A percentile compares a stretch with the other conserved stretches of the same genome.
Evolutionary conservation across 2,797 vertebrate species (phyloP).

Genomic region (Platalea minor): DNA sequence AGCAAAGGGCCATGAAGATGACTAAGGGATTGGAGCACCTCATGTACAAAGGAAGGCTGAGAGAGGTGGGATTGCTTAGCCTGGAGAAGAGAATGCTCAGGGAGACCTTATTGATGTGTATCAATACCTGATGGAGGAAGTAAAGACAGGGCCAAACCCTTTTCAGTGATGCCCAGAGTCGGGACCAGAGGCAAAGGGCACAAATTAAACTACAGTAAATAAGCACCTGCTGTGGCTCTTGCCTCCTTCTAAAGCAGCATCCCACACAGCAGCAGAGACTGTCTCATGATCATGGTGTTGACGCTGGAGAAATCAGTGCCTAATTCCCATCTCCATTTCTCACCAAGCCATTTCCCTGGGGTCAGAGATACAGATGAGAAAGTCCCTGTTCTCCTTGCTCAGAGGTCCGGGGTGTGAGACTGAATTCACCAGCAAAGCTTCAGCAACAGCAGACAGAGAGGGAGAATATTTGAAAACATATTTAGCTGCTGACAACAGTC

Average conservation of each 20-base stretch:
- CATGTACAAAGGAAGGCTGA: background rate
- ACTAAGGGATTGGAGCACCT: background rate
- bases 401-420: background rate
- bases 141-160: background rate
- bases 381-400: background rate
- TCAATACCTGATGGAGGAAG: background rate
- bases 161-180: background rate
- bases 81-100: background rate
- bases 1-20: background rate
- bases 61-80: background rate
- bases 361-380: background rate
- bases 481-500: background rate
- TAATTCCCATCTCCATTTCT: background rate
- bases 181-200: background rate
- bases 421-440: background rate
- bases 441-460: background rate
- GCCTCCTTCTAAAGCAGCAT: background rate
- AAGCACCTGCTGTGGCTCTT: background rate
- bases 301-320: background rate
- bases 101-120: accelerated
- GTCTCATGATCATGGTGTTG: accelerated
- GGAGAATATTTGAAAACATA: background rate
- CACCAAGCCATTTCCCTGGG: background rate
- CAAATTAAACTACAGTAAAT: background rate
- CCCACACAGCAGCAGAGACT: background rate